Evolutionary conservation across 2,113 vertebrate genomes (phyloP).

Genomic region (Aspidoscelis tigris): DNA sequence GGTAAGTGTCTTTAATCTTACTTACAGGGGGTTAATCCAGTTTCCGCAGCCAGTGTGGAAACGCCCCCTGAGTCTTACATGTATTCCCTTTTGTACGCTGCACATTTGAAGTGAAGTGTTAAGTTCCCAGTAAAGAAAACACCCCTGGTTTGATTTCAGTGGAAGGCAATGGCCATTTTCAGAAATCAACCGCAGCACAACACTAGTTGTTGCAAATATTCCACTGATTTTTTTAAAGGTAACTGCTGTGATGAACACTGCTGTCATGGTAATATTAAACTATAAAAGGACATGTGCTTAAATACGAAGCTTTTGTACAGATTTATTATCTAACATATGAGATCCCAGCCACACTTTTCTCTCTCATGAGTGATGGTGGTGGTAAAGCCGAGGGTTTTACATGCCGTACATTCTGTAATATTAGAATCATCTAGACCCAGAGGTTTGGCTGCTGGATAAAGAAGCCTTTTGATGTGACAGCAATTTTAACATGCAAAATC

Average conservation of each 20-base stretch:
- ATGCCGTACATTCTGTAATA: conserved; percentile 17
- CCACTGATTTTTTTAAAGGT: background rate
- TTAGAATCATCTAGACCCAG: background rate
- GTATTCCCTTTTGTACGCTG: too few relatives aligned
- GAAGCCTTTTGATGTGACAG: background rate
- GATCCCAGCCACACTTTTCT: background rate
- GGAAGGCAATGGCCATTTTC: too few relatives aligned
- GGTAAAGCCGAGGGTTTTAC: background rate
- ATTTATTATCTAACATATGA: conserved; percentile 4
- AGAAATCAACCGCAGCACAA: too few relatives aligned
- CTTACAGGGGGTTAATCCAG: too few relatives aligned
- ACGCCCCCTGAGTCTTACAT: too few relatives aligned
- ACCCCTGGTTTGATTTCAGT: too few relatives aligned
- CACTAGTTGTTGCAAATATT: too few relatives aligned
- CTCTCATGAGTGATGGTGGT: too few relatives aligned
- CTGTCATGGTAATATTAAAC: background rate
- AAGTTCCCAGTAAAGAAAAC: too few relatives aligned
- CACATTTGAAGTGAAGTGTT: too few relatives aligned
- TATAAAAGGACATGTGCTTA: conserved; percentile 17
- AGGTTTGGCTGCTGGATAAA: background rate
- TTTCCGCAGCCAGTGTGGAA: too few relatives aligned
- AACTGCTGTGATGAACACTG: background rate
- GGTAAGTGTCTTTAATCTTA: too few relatives aligned
- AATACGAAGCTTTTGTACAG: background rate
- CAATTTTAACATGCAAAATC: background rate